A percentile compares a stretch with the other conserved stretches of the same genome.
phyloP scores from a whole-genome alignment of 2,888 invertebrate species.

The Ptilodon capucinus region DNA sequence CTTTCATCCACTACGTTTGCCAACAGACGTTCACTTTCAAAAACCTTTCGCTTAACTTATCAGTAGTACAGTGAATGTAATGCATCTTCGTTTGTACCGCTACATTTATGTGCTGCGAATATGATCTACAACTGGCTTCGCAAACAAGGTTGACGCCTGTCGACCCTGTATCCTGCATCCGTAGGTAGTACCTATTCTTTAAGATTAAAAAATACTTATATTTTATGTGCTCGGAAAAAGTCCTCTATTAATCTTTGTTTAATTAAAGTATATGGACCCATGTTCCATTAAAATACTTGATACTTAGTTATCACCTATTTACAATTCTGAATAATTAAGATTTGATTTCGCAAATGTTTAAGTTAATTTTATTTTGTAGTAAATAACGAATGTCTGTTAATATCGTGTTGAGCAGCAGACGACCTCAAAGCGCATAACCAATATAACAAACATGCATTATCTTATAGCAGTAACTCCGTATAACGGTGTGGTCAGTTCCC shows the following conservation, averaged over 20 bases:
- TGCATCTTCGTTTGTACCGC: slow-evolving; percentile 9
- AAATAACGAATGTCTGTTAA: neutral
- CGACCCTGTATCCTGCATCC: neutral
- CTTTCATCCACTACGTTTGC: slow-evolving; percentile 49
- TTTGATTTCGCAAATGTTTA: too few relatives aligned
- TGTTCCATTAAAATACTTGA: too few relatives aligned
- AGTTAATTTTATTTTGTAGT: too few relatives aligned
- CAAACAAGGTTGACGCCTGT: neutral
- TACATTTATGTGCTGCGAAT: neutral
- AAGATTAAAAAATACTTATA: neutral
- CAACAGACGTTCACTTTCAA: slow-evolving; percentile 61
- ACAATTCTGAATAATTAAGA: too few relatives aligned
- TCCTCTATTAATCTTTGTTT: too few relatives aligned
- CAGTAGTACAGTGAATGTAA: slow-evolving; percentile 13
- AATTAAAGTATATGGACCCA: too few relatives aligned
- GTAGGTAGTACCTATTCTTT: neutral
- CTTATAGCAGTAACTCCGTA: slow-evolving; percentile 12
- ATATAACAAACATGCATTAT: slow-evolving; percentile 14
- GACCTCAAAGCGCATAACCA: slow-evolving; percentile 3
- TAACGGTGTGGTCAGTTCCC: slow-evolving; percentile 31
- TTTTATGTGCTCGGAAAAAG: neutral
- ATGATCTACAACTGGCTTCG: neutral
- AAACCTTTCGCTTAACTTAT: slow-evolving; percentile 52
- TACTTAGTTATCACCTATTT: too few relatives aligned
- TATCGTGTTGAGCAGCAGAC: neutral